Base-by-base conservation (phyloP, 2,797 vertebrate genomes). In the Cirrhinus molitorella region DNA sequence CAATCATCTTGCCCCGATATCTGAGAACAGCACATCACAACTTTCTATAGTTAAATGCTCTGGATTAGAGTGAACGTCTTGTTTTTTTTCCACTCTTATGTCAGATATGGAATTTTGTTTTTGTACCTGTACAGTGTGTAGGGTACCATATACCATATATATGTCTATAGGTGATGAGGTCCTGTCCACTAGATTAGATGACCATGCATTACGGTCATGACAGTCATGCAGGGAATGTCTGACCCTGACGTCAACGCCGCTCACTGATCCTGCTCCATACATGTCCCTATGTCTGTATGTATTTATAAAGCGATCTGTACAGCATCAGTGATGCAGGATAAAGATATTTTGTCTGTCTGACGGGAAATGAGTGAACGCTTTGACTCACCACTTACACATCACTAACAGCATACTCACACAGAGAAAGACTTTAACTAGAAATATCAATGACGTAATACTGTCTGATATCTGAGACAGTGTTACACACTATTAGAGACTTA, bases 51-150 rank as follows among this genome's bases (percentile, higher is more conserved):
- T 88, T 86, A 88, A 86, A 78, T 10, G 28, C 66, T 43, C 66
- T 76, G 72, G 78, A 80, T 79, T 79, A 80, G 67, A 88, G 61
- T 8, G 63, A 17, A 61, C 37, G 37, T 71, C 57, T 59, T 31
- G 40, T 61, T 59, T 57, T 23, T 40, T 72, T 53, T 31, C 31
- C 70, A 73, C 16, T 37, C 45, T 79, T 65, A 85, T 55, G 53
- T 85, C 86, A 88, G 61, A 43, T 76, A n/a, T 83, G 87, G 85
- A 88, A 88, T 89, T 86, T 49, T 76, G 77, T 81, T 68, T 80
- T 84, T 83, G 83, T 79, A 77, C 47, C 71, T 53, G 40, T 23
- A 19, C 8, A 11, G 4, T 17, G 61, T 37, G 45, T 34, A 53
- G n/a, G n/a, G n/a, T 34, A 34, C 31, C 31, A 34, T 34, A 34